Evolutionary conservation across 2,888 invertebrate species (phyloP), one percentile per base, ranked within the genome.

Genomic region (Andrena haemorrhoa): DNA sequence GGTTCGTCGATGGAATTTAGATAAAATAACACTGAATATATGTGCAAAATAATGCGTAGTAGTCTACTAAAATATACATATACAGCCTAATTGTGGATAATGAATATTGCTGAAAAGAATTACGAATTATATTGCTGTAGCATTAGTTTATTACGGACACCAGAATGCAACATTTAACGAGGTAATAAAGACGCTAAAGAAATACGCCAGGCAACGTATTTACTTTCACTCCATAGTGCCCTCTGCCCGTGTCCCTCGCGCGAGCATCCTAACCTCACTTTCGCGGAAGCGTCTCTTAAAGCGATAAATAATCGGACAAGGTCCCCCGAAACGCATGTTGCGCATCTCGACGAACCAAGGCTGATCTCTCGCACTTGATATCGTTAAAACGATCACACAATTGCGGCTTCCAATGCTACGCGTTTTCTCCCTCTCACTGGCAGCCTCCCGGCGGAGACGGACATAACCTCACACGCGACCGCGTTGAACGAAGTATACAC

Each of bases 151-250:
- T 65, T 56, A 47, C 10, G 6, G 51, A 29, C 51, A 20, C 0
- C 41, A 16, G 41, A 66, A 69, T 7, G 53, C 8, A 61, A 29
- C 64, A 74, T 77, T 77, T 74, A 74, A 65, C 23, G 68, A 77
- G 64, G 31, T 77, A 80, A 72, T 61, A 61, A 10, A 76, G 26
- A 77, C 51, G 60, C n/a, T 8, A 51, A 69, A 65, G 20, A 47
- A 47, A 68, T 73, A 80, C 35, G 71, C 33, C 29, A 26, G 64
- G 41, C 66, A 51, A 69, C 68, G 47, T 80, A 82, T 85, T 86
- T 87, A 87, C 87, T 87, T 87, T 87, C 85, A 87, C 86, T 82
- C 49, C n/a, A 64, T 29, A 63, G 69, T 66, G 81, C 75, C 66
- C 66, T 26, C 71, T 63, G 79, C 63, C 49, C 61, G 63, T 73